phyloP scores from a whole-genome alignment of 2,113 vertebrate species.

The Zonotrichia leucophrys region DNA sequence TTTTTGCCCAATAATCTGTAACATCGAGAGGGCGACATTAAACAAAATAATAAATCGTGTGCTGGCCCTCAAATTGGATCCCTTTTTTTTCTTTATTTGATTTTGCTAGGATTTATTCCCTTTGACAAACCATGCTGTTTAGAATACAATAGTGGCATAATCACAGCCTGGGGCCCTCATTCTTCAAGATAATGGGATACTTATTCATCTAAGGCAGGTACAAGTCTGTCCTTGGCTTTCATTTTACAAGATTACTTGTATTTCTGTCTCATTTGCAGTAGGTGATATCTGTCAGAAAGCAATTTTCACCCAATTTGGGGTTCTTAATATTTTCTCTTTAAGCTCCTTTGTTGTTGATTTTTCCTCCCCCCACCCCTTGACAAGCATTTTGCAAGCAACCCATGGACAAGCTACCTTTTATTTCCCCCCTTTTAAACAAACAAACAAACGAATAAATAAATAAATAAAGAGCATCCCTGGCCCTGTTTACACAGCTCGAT shows the following conservation, averaged over 20 bases:
- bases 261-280: constrained; percentile 70
- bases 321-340: constrained; percentile 50
- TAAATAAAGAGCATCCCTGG: background rate
- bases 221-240: constrained; percentile 81
- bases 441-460: background rate
- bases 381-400: background rate
- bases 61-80: constrained; percentile 54
- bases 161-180: constrained; percentile 87
- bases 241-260: constrained; percentile 82
- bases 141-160: constrained; percentile 93
- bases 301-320: constrained; percentile 61
- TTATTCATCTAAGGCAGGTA: constrained; percentile 89
- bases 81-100: constrained; percentile 25
- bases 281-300: constrained; percentile 70
- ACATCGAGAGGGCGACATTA: constrained; percentile 38
- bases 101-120: constrained; percentile 78
- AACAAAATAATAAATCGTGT: constrained; percentile 67
- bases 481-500: background rate
- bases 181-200: constrained; percentile 92
- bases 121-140: constrained; percentile 93
- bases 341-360: constrained; percentile 21
- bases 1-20: constrained; percentile 57
- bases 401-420: background rate
- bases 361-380: background rate
- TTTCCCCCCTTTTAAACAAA: background rate